phyloP scores from a whole-genome alignment of 2,888 invertebrate species.

The Listrodromus nycthemerus region DNA sequence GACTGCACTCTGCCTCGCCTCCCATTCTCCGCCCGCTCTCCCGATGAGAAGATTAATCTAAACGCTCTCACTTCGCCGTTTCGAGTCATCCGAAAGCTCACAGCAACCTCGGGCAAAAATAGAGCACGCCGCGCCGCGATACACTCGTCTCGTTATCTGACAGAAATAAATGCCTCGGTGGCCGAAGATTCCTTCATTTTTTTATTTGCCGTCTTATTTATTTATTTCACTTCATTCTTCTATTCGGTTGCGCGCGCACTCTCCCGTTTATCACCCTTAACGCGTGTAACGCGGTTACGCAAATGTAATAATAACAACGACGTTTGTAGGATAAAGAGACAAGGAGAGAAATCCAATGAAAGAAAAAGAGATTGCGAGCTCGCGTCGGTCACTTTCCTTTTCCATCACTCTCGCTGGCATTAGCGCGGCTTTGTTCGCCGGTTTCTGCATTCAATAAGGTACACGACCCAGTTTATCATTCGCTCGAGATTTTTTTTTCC shows the following conservation, averaged over 20 bases:
- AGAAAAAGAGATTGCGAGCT: constrained; percentile 38
- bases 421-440: constrained; percentile 65
- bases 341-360: constrained; percentile 42
- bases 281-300: constrained; percentile 78
- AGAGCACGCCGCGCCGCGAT: constrained; percentile 70
- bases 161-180: constrained; percentile 71
- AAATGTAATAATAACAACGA: constrained; percentile 73
- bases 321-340: constrained; percentile 57
- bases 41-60: constrained; percentile 61
- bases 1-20: constrained; percentile 54
- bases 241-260: constrained; percentile 40
- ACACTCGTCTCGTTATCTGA: constrained; percentile 74
- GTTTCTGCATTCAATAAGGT: constrained; percentile 39
- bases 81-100: constrained; percentile 68
- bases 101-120: constrained; percentile 72
- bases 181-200: constrained; percentile 37
- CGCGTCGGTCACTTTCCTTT: constrained; percentile 48
- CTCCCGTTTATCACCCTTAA: constrained; percentile 75
- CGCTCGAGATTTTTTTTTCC: not conserved
- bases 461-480: constrained; percentile 6
- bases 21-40: not conserved
- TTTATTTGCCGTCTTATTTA: constrained; percentile 18
- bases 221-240: constrained; percentile 56
- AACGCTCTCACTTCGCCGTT: constrained; percentile 58
- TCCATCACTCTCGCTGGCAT: constrained; percentile 41